phyloP scores from a whole-genome alignment of 2,888 invertebrate species.

The Tetragonisca angustula region DNA sequence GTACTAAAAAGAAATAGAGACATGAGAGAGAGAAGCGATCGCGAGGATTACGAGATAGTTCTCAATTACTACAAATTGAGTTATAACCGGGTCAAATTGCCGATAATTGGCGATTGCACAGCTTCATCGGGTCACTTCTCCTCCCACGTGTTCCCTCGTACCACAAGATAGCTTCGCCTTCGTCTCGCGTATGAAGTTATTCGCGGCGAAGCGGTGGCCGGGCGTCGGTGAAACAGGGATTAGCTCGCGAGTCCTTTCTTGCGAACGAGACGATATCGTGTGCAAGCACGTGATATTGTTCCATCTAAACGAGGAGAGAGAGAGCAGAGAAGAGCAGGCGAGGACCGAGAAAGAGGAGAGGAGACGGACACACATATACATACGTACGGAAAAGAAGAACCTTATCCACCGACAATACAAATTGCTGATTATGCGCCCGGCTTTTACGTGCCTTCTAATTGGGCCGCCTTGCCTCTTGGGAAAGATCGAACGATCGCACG shows the following conservation, averaged over 20 bases:
- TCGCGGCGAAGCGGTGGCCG: constrained; percentile 56
- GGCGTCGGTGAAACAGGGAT: constrained; percentile 10
- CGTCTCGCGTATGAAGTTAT: constrained; percentile 70
- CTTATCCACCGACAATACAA: constrained; percentile 77
- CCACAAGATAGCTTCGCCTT: constrained; percentile 21
- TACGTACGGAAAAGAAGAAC: constrained; percentile 28
- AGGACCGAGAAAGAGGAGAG: constrained; percentile 5
- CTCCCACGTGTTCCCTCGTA: constrained; percentile 22
- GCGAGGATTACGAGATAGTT: constrained; percentile 41
- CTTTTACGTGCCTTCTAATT: constrained; percentile 79
- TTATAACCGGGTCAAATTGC: constrained; percentile 81
- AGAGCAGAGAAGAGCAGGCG: too few species aligned
- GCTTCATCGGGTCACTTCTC: constrained; percentile 72
- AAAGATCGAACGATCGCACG: constrained; percentile 78
- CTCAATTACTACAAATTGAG: constrained; percentile 81
- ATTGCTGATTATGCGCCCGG: constrained; percentile 79
- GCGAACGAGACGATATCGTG: constrained; percentile 2
- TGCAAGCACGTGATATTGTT: not conserved
- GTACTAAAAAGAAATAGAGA: not conserved
- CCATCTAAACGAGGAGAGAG: not conserved
- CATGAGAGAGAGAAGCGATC: not conserved
- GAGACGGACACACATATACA: constrained; percentile 30
- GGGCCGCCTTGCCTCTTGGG: constrained; percentile 77
- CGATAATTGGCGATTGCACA: constrained; percentile 80
- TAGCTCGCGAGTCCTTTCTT: not conserved